Base-by-base conservation (phyloP, 2,888 invertebrate species). In the Eristalis arbustorum region DNA sequence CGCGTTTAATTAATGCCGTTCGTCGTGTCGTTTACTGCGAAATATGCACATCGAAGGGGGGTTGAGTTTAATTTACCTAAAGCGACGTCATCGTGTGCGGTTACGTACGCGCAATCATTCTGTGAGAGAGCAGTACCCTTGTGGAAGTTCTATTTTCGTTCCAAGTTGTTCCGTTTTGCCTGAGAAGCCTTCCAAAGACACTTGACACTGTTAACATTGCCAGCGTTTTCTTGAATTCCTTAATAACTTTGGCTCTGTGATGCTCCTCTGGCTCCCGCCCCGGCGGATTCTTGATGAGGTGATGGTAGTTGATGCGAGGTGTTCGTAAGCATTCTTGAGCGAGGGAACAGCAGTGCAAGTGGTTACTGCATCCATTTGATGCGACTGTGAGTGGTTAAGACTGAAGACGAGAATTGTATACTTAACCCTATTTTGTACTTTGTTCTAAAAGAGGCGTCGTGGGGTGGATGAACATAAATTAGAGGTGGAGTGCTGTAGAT, bases 191-290 rank as follows among this genome's bases (percentile, higher is more conserved):
- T 18, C 18, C 49, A 18, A 6, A 49, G 67, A 56, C 14, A 34
- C 59, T 71, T 71, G 71, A 71, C 71, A 71, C 59, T 71, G 71
- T 71, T 67, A 49, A 67, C 49, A 67, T 42, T 59, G 57, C 23
- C 31, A 23, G 71, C 14, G 18, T n/a, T 59, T 68, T 13, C 40
- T 59, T 61, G 59, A n/a, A 23, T 25, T 22, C 23, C 13, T 56
- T 69, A 49, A n/a, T 6, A n/a, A 31, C 57, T n/a, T 59, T 23
- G 37, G 23, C 23, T 34, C 61, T 71, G 25, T 61, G 14, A 23
- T 23, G 11, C 37, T 40, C 25, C 40, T 22, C n/a, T n/a, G n/a
- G n/a, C n/a, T n/a, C n/a, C n/a, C 11, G 11, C 18, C 34, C 49
- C 49, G 8, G 8, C 8, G 31, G 31, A 31, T 31, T 10, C 31